A percentile compares a stretch with the other conserved stretches of the same genome.
phyloP scores from a whole-genome alignment of 2,113 vertebrate genomes.

The Plecotus auritus region DNA sequence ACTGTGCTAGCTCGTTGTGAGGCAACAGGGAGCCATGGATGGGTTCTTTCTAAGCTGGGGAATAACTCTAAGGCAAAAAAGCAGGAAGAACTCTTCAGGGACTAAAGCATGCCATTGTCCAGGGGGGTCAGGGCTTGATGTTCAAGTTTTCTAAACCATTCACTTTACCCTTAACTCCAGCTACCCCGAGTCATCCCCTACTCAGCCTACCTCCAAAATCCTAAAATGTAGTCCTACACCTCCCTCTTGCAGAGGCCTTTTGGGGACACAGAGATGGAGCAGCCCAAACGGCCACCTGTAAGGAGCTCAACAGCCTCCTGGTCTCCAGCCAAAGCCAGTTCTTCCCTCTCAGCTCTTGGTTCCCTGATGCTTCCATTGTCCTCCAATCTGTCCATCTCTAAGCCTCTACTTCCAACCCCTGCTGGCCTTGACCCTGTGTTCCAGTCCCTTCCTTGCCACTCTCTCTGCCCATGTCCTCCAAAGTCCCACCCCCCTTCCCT shows the following conservation, averaged over 20 bases:
- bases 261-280: neutral
- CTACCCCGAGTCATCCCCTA: neutral
- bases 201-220: neutral
- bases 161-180: neutral
- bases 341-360: neutral
- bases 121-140: neutral
- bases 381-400: neutral
- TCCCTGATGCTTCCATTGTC: neutral
- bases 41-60: neutral
- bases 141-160: neutral
- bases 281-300: neutral
- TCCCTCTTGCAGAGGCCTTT: neutral
- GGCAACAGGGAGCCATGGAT: neutral
- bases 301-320: neutral
- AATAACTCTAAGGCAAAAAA: neutral
- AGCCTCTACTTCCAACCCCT: neutral
- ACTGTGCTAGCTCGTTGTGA: neutral
- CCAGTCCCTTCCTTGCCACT: neutral
- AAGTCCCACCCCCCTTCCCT: neutral
- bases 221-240: neutral
- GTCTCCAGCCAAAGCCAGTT: neutral
- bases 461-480: neutral
- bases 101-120: neutral
- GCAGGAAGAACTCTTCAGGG: neutral
- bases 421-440: neutral